These are phyloP conservation scores for Oxytorus armatus DNA, from an alignment of 2,888 invertebrate genomes.

Conservation along the genomic window DNA sequence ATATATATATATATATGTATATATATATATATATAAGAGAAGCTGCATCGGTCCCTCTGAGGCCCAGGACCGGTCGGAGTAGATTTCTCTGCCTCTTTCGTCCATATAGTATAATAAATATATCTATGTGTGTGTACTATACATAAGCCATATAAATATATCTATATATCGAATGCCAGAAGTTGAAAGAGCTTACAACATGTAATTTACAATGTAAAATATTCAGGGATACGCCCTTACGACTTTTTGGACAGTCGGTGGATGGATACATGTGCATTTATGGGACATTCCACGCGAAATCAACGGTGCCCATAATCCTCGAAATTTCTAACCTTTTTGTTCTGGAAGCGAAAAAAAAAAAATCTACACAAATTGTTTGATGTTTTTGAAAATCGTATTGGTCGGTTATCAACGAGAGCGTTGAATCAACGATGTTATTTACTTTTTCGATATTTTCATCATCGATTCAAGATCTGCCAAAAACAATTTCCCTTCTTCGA, in stretches of 20 bases:
- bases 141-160: not conserved
- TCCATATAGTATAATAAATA: constrained; percentile 25
- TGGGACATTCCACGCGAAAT: constrained; percentile 14
- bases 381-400: not conserved
- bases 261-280: constrained; percentile 3
- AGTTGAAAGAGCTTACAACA: constrained; percentile 36
- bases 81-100: constrained; percentile 56
- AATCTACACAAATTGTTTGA: not conserved
- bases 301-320: not conserved
- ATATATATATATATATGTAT: too few species aligned
- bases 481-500: too few species aligned
- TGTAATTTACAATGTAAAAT: constrained; percentile 20
- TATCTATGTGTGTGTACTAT: constrained; percentile 7
- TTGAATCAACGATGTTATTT: too few species aligned
- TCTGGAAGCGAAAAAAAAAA: too few species aligned
- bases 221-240: constrained; percentile 6
- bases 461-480: too few species aligned
- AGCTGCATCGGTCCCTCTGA: constrained; percentile 50
- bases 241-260: constrained; percentile 26
- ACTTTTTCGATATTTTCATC: too few species aligned
- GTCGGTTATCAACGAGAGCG: too few species aligned
- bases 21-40: too few species aligned
- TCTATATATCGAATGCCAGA: constrained; percentile 29
- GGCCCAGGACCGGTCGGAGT: constrained; percentile 70
- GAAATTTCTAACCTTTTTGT: too few species aligned